These are phyloP conservation scores for Triplophysa siluroides DNA, from an alignment of 2,113 vertebrate genomes.

Conservation along the genomic window DNA sequence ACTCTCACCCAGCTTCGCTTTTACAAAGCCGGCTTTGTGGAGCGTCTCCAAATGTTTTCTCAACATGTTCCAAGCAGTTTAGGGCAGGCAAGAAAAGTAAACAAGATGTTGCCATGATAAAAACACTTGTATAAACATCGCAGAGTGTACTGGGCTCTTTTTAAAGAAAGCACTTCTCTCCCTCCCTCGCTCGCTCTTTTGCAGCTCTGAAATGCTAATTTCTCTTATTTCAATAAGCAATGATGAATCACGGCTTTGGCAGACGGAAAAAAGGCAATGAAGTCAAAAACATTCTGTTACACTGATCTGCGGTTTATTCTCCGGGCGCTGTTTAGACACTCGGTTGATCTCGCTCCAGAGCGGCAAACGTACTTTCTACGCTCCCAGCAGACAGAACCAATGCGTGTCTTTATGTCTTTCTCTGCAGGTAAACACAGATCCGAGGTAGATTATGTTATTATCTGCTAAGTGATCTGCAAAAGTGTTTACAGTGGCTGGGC, in stretches of 20 bases:
- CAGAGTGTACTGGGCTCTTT: slow-evolving; percentile 83
- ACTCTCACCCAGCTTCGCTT: slow-evolving; percentile 81
- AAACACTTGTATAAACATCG: slow-evolving; percentile 99
- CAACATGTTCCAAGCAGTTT: slow-evolving; percentile 99
- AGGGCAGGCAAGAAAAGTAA: slow-evolving; percentile 99
- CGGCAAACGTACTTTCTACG: slow-evolving; percentile 8
- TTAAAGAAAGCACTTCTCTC: slow-evolving; percentile 59
- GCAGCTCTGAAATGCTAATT: slow-evolving; percentile 69
- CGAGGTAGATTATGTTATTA: slow-evolving; percentile 42
- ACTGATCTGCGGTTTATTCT: slow-evolving; percentile 35
- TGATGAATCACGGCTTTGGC: slow-evolving; percentile 66
- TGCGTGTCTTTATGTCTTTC: slow-evolving; percentile 25
- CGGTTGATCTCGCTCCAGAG: slow-evolving; percentile 12
- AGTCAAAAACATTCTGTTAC: slow-evolving; percentile 53
- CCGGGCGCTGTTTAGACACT: slow-evolving; percentile 21
- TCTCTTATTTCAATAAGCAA: slow-evolving; percentile 76
- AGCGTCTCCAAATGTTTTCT: slow-evolving; percentile 97
- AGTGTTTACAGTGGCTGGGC: slow-evolving; percentile 37
- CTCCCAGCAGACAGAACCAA: slow-evolving; percentile 11
- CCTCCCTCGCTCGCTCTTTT: slow-evolving; percentile 40
- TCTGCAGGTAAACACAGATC: slow-evolving; percentile 49
- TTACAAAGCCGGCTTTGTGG: slow-evolving; percentile 98
- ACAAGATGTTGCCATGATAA: slow-evolving; percentile 99
- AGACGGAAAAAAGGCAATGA: slow-evolving; percentile 68
- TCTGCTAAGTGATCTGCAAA: slow-evolving; percentile 36